Evolutionary conservation across 2,113 vertebrate genomes (phyloP).

Genomic region (Eleginops maclovinus): DNA sequence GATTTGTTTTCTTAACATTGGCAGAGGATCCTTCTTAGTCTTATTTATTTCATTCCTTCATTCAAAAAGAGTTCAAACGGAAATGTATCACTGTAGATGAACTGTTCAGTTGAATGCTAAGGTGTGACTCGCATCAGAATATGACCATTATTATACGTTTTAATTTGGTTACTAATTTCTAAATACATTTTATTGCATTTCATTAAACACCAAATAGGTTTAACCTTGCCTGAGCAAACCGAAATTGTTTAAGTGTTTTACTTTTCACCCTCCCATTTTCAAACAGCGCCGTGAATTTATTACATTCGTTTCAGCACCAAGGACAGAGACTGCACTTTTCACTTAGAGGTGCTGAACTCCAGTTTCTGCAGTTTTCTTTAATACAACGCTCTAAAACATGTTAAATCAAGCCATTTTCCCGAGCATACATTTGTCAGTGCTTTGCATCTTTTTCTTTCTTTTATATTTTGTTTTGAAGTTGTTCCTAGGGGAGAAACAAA

Average conservation of each 20-base stretch:
- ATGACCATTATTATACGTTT: accelerated
- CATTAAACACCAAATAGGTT: accelerated
- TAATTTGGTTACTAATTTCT: background rate
- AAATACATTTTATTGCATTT: background rate
- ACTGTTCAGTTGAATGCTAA: background rate
- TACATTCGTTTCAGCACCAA: constrained; percentile 82
- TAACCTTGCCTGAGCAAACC: background rate
- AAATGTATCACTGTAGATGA: background rate
- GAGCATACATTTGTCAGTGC: background rate
- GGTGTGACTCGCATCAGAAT: background rate
- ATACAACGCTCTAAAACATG: background rate
- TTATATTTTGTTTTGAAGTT: background rate
- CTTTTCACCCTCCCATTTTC: background rate
- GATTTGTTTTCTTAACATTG: background rate
- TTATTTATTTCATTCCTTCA: background rate
- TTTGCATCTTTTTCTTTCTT: background rate
- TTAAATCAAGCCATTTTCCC: background rate
- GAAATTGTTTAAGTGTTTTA: background rate
- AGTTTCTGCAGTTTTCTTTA: background rate
- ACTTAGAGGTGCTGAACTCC: background rate
- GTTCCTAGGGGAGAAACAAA: background rate
- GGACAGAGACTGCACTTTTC: constrained; percentile 71
- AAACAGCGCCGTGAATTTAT: constrained; percentile 1
- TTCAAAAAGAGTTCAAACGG: background rate
- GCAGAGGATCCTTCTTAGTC: background rate